Evolutionary conservation across 2,888 invertebrate genomes (phyloP).

Genomic region (Dasysyrphus albostriatus): DNA sequence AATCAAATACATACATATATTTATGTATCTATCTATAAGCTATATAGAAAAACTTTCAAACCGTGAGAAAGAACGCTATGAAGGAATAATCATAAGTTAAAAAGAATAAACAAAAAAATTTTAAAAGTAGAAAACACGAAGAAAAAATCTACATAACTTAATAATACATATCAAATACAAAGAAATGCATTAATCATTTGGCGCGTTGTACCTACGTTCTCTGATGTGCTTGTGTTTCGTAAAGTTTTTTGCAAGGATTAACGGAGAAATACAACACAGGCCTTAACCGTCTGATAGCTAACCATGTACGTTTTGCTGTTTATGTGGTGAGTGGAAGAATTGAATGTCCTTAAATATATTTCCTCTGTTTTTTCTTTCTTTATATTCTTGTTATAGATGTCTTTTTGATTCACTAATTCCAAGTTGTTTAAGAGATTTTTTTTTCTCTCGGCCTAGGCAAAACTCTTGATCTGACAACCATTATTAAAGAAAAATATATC

Average conservation of each 20-base stretch:
- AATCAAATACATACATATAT: constrained; percentile 24
- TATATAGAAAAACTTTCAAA: not conserved
- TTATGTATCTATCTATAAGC: not conserved
- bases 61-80: not conserved
- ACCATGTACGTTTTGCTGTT: constrained; percentile 6
- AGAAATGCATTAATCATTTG: constrained; percentile 64
- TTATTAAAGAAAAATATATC: not conserved
- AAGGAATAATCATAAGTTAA: constrained; percentile 39
- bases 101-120: not conserved
- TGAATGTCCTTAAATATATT: constrained; percentile 20
- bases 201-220: constrained; percentile 22
- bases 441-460: not conserved
- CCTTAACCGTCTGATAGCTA: not conserved
- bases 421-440: not conserved
- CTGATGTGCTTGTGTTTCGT: not conserved
- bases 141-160: constrained; percentile 27
- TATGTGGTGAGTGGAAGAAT: constrained; percentile 42
- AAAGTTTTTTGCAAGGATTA: constrained; percentile 29
- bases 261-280: not conserved
- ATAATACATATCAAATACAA: constrained; percentile 13
- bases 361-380: not conserved
- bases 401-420: constrained; percentile 52
- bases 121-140: not conserved
- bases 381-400: not conserved
- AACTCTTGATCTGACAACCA: not conserved